phyloP scores from a whole-genome alignment of 2,888 invertebrate genomes.

The Drosophila eohydei region DNA sequence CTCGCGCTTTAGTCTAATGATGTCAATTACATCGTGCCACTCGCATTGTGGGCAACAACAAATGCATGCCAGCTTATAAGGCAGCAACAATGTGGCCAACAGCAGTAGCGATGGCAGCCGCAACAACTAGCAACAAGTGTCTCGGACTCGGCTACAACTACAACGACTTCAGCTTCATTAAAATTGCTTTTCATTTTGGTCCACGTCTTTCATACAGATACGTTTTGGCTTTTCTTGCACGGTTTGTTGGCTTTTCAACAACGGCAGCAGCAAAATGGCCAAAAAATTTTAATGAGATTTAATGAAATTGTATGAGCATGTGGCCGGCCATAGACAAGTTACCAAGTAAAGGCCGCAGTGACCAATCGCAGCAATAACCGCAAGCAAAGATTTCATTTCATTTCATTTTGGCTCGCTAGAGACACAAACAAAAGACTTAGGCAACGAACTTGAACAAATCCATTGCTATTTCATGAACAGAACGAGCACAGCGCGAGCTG shows the following conservation, averaged over 20 bases:
- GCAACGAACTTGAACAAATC: constrained; percentile 59
- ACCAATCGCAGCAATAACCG: constrained; percentile 44
- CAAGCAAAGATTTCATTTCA: constrained; percentile 48
- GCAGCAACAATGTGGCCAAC: constrained; percentile 73
- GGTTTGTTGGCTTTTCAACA: constrained; percentile 53
- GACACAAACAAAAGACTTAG: constrained; percentile 55
- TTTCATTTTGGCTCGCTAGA: constrained; percentile 42
- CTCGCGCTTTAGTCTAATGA: constrained; percentile 79
- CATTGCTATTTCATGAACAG: constrained; percentile 28
- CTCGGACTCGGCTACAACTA: constrained; percentile 39
- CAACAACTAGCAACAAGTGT: constrained; percentile 50
- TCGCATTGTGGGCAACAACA: constrained; percentile 78
- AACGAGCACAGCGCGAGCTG: constrained; percentile 17
- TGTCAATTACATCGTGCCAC: constrained; percentile 81
- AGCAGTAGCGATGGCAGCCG: constrained; percentile 37
- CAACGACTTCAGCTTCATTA: constrained; percentile 69
- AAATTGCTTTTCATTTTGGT: constrained; percentile 74
- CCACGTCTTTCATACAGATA: constrained; percentile 46
- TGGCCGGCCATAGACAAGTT: constrained; percentile 42
- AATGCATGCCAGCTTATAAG: constrained; percentile 76
- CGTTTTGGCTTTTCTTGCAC: constrained; percentile 51
- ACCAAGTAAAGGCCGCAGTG: constrained; percentile 55
- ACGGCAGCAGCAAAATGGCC: constrained; percentile 26
- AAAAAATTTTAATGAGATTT: constrained; percentile 74
- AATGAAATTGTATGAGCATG: constrained; percentile 65